Percentiles rank a stretch among this genome's conserved stretches.
Evolutionary conservation across 2,888 invertebrate species (phyloP).

Genomic region (Lasioglossum marginatum): DNA sequence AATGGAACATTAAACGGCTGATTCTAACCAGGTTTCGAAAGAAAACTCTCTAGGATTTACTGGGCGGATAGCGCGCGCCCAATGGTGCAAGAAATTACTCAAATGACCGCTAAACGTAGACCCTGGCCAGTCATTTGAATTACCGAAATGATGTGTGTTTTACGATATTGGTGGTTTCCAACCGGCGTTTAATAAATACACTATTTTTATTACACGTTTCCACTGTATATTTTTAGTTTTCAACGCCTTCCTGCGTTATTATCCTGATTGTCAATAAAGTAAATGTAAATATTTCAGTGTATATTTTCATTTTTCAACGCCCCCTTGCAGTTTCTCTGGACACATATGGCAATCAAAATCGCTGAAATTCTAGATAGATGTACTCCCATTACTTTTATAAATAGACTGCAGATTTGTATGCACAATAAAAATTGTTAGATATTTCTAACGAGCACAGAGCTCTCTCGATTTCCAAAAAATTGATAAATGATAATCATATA

Average conservation of each 20-base stretch:
- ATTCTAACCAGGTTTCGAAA: slow-evolving; percentile 5
- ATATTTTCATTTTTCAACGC: background rate
- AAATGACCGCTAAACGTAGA: background rate
- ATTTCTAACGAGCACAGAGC: too few species aligned
- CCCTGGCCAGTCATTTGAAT: background rate
- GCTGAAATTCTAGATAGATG: too few species aligned
- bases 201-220: background rate
- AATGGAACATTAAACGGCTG: background rate
- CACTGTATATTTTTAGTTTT: background rate
- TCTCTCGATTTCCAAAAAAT: background rate
- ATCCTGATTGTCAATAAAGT: background rate
- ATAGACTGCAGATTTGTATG: too few species aligned
- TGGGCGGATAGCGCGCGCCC: background rate
- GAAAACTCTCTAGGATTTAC: background rate
- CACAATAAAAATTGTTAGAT: too few species aligned
- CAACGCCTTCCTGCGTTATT: background rate
- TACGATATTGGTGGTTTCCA: background rate
- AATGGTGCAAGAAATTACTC: background rate
- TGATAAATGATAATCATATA: background rate
- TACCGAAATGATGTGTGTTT: background rate
- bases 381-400: too few species aligned
- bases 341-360: too few species aligned
- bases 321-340: too few species aligned
- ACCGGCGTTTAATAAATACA: background rate
- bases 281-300: background rate